Percentiles rank a stretch among this genome's conserved stretches.
Conservation (phyloP, 2,888 invertebrate genomes). For the Hetaerina titia region DNA sequence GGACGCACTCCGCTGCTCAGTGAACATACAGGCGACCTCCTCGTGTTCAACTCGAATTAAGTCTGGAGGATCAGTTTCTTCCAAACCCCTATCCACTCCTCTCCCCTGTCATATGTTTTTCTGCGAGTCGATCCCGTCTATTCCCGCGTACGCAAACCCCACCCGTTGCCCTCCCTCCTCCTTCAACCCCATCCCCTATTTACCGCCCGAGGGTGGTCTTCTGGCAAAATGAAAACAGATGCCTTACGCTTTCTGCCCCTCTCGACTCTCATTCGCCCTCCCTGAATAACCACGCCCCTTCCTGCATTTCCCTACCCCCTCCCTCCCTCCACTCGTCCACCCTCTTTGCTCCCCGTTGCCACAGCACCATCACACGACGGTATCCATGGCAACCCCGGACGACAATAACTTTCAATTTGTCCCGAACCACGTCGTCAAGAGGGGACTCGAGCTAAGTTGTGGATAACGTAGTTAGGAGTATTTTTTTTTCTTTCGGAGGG, state of each 20-base stretch:
- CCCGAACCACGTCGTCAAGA: conserved; percentile 1
- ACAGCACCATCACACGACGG: background rate
- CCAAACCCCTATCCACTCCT: background rate
- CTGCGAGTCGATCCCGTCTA: background rate
- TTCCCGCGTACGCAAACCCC: background rate
- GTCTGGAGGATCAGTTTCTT: background rate
- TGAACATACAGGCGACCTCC: too few relatives aligned
- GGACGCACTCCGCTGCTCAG: too few relatives aligned
- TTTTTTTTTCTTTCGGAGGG: too few relatives aligned
- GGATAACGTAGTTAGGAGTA: background rate
- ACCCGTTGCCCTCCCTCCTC: background rate
- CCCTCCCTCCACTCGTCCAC: background rate
- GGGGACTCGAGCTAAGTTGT: background rate
- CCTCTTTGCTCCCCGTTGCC: too few relatives aligned
- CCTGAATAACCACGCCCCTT: background rate
- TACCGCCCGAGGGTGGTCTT: background rate
- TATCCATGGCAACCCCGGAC: conserved; percentile 52
- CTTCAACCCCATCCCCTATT: background rate
- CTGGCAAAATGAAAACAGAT: background rate
- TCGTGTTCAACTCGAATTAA: background rate
- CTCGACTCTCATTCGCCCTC: background rate
- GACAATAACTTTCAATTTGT: conserved; percentile 54
- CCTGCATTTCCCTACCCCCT: background rate
- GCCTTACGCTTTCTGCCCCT: background rate
- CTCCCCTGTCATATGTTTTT: background rate